Evolutionary conservation across 2,113 vertebrate genomes (phyloP).

Genomic region (Macaca mulatta): DNA sequence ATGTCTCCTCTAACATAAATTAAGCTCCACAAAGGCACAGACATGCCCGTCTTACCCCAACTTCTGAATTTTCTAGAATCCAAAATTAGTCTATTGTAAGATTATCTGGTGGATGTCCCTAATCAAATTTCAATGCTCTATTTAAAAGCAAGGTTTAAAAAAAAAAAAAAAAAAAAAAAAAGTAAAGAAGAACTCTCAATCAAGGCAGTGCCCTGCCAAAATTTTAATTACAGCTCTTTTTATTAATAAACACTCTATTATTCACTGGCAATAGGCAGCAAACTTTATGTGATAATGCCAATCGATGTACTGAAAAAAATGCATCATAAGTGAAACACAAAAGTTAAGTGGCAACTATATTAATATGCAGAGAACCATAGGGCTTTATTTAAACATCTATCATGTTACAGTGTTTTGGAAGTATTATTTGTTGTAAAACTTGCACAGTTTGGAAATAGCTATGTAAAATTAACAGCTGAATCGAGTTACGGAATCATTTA

Average conservation of each 20-base stretch:
- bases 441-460: constrained; percentile 17
- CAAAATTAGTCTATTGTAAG: neutral
- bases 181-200: neutral
- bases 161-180: too few relatives aligned
- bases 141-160: neutral
- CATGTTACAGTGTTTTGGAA: constrained; percentile 5
- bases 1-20: neutral
- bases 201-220: constrained; percentile 20
- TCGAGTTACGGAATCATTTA: constrained; percentile 42
- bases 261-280: neutral
- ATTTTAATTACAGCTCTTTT: constrained; percentile 24
- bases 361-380: neutral
- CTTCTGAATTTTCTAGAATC: neutral
- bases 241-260: constrained; percentile 32
- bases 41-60: neutral
- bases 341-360: neutral
- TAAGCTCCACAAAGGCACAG: neutral
- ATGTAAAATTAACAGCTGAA: constrained; percentile 53
- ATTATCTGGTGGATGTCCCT: neutral
- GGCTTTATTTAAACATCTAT: neutral
- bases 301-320: constrained; percentile 37
- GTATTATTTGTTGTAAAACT: constrained; percentile 33
- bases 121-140: neutral
- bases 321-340: constrained; percentile 15
- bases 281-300: neutral